Evolutionary conservation across 2,113 vertebrate genomes (phyloP), one percentile per base, ranked within the genome.

Genomic region (Nicator chloris): DNA sequence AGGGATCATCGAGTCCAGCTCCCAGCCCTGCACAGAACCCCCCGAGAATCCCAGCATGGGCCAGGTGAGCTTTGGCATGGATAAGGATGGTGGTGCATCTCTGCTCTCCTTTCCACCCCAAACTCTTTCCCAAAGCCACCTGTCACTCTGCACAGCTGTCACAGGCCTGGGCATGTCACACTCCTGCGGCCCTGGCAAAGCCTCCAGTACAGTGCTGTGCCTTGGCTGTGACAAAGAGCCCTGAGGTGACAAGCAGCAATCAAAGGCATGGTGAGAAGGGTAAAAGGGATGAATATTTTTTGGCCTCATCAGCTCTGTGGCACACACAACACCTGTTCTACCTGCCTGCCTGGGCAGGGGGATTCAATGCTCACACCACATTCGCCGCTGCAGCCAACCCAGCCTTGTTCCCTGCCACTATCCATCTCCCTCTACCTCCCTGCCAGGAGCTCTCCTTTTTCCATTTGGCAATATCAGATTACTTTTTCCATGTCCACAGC

Each of bases 91-190:
- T 49, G 49, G 7, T 42, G 53, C 6, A 7, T 17, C 28, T 80
- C 59, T 64, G 45, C 61, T 30, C 51, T 22, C 39, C 79, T 24
- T 61, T 59, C 39, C 50, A 42, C 15, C 15, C n/a, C 31, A 18
- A 1, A 0, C 15, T 18, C 61, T 16, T 42, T 24, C 31, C 71
- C 0, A 5, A 63, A 28, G 20, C 42, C 40, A 1, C 20, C 45
- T 27, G 51, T 19, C 5, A 45, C 60, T 69, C 19, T 6, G 6
- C n/a, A 26, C 0, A 7, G 22, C 40, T 42, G 13, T 39, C 68
- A 39, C 35, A 16, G 47, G 11, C 19, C 69, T 16, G 51, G 33
- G 6, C 22, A 50, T 0, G 14, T 30, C 15, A 18, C 33, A 5
- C 12, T 27, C 42, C 51, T 24, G n/a, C 11, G 14, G 59, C 57